phyloP scores from a whole-genome alignment of 1,140 invertebrate genomes.

The Thaumetopoea pityocampa region DNA sequence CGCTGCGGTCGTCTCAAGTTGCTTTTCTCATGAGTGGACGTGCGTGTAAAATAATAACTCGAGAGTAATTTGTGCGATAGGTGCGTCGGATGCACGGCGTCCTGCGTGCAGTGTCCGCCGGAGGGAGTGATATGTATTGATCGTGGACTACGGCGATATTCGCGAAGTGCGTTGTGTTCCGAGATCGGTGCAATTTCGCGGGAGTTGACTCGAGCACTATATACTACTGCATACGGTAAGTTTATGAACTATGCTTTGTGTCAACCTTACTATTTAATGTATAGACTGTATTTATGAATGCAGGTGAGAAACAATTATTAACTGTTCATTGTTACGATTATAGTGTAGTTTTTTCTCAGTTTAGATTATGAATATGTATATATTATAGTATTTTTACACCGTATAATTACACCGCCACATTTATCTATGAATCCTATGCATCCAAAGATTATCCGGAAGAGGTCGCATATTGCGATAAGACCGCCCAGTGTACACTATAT shows the following conservation, averaged over 20 bases:
- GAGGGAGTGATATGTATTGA: slow-evolving; percentile 58
- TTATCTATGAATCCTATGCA: too few species aligned
- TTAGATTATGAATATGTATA: too few species aligned
- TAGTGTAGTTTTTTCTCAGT: too few species aligned
- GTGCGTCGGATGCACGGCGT: slow-evolving; percentile 46
- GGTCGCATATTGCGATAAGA: too few species aligned
- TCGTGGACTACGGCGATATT: slow-evolving; percentile 48
- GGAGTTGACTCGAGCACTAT: slow-evolving; percentile 43
- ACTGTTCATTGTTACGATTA: too few species aligned
- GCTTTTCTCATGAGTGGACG: slow-evolving; percentile 74
- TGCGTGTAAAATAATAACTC: slow-evolving; percentile 73
- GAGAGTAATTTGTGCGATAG: slow-evolving; percentile 66
- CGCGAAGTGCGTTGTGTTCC: slow-evolving; percentile 49
- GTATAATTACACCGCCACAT: too few species aligned
- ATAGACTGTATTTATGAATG: neutral
- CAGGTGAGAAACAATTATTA: too few species aligned
- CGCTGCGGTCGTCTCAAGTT: slow-evolving; percentile 72
- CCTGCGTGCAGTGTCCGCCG: slow-evolving; percentile 43
- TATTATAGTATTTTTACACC: too few species aligned
- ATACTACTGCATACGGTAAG: slow-evolving; percentile 46
- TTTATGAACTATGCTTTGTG: slow-evolving; percentile 11
- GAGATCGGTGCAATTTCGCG: slow-evolving; percentile 60
- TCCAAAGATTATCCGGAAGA: too few species aligned
- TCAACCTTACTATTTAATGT: neutral
- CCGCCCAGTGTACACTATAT: too few species aligned